Evolutionary conservation across 2,113 vertebrate species (phyloP).

Genomic region (Ursus arctos): DNA sequence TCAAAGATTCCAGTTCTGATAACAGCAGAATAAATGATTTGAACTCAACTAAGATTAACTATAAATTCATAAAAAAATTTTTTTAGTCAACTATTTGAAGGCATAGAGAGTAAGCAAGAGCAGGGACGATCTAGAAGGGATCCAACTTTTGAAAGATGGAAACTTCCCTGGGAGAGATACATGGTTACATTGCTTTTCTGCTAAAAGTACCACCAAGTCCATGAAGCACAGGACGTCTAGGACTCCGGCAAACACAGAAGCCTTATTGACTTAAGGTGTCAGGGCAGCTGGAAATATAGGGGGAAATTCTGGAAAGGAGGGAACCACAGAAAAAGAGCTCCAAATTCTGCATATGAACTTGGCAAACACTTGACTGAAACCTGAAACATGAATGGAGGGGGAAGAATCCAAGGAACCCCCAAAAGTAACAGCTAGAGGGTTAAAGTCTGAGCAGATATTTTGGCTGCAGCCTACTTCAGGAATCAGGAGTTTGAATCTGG

Average conservation of each 20-base stretch:
- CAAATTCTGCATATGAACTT: neutral
- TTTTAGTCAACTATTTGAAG: slow-evolving; percentile 27
- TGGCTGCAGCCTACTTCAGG: neutral
- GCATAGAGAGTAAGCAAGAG: neutral
- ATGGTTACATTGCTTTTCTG: neutral
- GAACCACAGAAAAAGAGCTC: neutral
- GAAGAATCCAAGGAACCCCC: neutral
- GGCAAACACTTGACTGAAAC: neutral
- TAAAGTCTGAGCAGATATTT: neutral
- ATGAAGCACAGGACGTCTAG: neutral
- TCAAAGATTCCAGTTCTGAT: neutral
- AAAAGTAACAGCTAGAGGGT: neutral
- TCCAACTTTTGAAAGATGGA: neutral
- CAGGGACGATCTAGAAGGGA: neutral
- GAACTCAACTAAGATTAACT: neutral
- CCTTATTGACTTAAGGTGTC: neutral
- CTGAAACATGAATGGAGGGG: neutral
- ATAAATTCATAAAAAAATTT: slow-evolving; percentile 3
- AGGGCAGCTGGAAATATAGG: neutral
- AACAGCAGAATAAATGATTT: neutral
- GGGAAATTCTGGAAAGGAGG: neutral
- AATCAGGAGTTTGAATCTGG: neutral
- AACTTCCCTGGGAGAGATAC: neutral
- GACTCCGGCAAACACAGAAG: neutral
- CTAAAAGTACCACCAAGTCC: neutral